Evolutionary conservation across 1,140 invertebrate genomes (phyloP), one percentile per base, ranked within the genome.

Genomic region (Oryctes rhinoceros): DNA sequence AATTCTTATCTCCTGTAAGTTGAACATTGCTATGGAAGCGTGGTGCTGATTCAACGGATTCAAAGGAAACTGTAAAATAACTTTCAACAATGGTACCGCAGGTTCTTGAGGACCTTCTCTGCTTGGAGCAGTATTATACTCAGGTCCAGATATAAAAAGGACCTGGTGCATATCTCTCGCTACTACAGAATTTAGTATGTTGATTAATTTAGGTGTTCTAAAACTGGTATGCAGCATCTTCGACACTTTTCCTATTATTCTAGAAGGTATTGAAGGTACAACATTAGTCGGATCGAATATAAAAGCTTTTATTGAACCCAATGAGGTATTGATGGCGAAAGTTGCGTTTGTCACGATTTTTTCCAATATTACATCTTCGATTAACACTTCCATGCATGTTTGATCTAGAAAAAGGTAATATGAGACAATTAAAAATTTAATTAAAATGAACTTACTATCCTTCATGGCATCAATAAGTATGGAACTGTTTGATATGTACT

Each of bases 131-230:
- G 47, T 82, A 79, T 87, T 86, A 15, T 82, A 81, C 87, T 91
- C 91, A 39, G 91, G 91, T 6, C 91, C 91, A 30, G 90, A 91
- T 30, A 91, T 83, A 82, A 92, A 89, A 81, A 92, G 88, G 3
- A 89, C 89, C 81, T 91, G 90, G 47, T 90, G 88, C 4, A 87
- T 87, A 82, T 90, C 87, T 79, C 87, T 86, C 0, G 53, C 53
- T 6, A 44, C 37, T 47, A 5, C 30, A 37, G 10, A 35, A 3
- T 3, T 71, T 35, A 15, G 7, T 5, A 71, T 39, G 0, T 47
- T 39, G 15, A 39, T 20, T 47, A 47, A 76, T 47, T n/a, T 44
- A 44, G 15, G 65, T 5, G 65, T 10, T 20, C 6, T 35, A 3
- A 24, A 30, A 67, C 30, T 24, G 65, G 7, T 11, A 24, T 15